phyloP scores from a whole-genome alignment of 2,797 vertebrate genomes.

The Cebuella pygmaea region DNA sequence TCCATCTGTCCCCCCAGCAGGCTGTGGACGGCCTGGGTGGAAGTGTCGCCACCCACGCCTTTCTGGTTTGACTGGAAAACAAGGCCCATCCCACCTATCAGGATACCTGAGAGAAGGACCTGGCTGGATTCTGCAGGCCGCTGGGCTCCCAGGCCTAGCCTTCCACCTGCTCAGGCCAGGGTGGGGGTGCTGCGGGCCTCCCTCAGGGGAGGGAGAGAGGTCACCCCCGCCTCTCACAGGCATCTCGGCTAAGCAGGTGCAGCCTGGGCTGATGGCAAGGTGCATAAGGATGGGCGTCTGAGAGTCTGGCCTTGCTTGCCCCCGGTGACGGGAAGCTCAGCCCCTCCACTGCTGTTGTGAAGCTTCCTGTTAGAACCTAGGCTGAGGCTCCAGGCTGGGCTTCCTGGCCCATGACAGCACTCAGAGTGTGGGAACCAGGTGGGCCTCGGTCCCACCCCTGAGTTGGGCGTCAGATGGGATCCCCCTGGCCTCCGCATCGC shows the following conservation, averaged over 20 bases:
- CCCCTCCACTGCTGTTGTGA: neutral
- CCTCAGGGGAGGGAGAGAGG: neutral
- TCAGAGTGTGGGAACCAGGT: conserved; percentile 58
- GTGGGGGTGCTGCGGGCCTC: neutral
- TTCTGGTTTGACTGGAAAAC: conserved; percentile 75
- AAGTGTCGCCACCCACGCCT: conserved; percentile 73
- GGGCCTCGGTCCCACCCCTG: conserved; percentile 35
- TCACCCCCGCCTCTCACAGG: neutral
- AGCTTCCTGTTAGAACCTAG: neutral
- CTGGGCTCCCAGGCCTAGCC: neutral
- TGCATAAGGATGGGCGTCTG: neutral
- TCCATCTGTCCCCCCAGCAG: conserved; percentile 79
- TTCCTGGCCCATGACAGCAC: neutral
- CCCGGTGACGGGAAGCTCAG: neutral
- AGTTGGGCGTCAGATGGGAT: conserved; percentile 9
- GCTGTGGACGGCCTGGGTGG: conserved; percentile 49
- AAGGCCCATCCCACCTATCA: neutral
- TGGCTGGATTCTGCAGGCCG: neutral
- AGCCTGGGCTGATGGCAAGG: neutral
- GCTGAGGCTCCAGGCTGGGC: neutral
- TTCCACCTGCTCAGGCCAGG: neutral
- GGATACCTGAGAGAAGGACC: neutral
- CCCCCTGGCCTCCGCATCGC: neutral
- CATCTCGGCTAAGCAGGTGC: neutral
- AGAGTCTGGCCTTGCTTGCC: neutral